Conservation (phyloP, 2,113 vertebrate species). For the Syrrhaptes paradoxus region DNA sequence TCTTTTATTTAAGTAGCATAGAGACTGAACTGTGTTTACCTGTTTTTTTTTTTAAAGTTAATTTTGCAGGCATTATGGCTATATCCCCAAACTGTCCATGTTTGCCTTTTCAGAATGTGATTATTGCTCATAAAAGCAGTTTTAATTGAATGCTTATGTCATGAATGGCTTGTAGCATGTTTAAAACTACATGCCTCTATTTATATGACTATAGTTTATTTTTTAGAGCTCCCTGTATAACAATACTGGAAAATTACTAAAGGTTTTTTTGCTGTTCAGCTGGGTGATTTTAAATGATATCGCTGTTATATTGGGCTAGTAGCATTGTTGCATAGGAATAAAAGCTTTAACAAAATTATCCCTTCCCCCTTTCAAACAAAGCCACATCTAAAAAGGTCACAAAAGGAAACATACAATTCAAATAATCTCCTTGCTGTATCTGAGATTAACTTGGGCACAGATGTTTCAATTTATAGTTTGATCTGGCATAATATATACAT, state of each 20-base stretch:
- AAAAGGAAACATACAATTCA: constrained; percentile 76
- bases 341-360: constrained; percentile 72
- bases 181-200: constrained; percentile 58
- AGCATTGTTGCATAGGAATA: constrained; percentile 61
- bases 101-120: constrained; percentile 72
- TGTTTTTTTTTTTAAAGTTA: constrained; percentile 33
- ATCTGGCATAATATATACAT: constrained; percentile 77
- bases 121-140: constrained; percentile 76
- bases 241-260: constrained; percentile 73
- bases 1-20: constrained; percentile 49
- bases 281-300: constrained; percentile 68
- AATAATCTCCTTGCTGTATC: constrained; percentile 75
- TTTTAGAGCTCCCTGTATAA: constrained; percentile 71
- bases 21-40: constrained; percentile 38
- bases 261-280: constrained; percentile 66
- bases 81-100: constrained; percentile 32
- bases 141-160: constrained; percentile 78
- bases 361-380: constrained; percentile 55
- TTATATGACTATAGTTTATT: constrained; percentile 69
- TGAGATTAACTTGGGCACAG: constrained; percentile 77
- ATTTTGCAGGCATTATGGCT: constrained; percentile 60
- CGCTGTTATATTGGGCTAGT: constrained; percentile 57
- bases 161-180: constrained; percentile 60
- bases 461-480: constrained; percentile 82
- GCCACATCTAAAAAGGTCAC: constrained; percentile 73